Evolutionary conservation across 1,140 invertebrate species (phyloP).

Genomic region (Andrena cerasifolii): DNA sequence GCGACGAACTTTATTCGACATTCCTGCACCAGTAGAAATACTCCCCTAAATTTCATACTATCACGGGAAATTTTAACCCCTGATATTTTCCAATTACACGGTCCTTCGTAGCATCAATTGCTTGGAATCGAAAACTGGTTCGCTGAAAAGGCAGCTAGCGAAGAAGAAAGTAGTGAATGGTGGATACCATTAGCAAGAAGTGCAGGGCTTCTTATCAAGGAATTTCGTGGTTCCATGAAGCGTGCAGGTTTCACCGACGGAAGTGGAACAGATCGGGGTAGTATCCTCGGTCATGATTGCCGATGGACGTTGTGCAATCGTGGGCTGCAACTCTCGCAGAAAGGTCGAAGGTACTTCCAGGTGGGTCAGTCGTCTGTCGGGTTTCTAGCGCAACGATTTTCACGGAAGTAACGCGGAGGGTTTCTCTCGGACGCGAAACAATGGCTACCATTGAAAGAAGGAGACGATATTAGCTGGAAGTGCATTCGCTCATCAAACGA

Average conservation of each 20-base stretch:
- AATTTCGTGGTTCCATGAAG: no score
- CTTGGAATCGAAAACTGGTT: no score
- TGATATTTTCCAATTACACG: no score
- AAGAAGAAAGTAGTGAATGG: no score
- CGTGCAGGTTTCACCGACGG: neutral
- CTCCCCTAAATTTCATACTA: no score
- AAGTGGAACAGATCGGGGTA: constrained; percentile 28
- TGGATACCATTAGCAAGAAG: no score
- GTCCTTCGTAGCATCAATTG: no score
- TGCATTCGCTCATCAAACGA: neutral
- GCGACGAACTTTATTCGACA: neutral
- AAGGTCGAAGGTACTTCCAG: constrained; percentile 39
- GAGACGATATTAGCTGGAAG: neutral
- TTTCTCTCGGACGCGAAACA: neutral
- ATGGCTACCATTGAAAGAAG: neutral
- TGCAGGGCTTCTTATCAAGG: no score
- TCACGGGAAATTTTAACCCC: no score
- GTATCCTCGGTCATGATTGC: constrained; percentile 31
- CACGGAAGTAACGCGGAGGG: neutral
- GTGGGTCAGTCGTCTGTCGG: constrained; percentile 9
- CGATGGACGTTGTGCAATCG: constrained; percentile 38
- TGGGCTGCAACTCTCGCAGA: neutral
- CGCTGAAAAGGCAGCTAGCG: no score
- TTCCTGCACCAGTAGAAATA: neutral
- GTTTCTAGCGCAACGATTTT: constrained; percentile 21